A percentile compares a stretch with the other conserved stretches of the same genome.
These are phyloP conservation scores for Xenopus petersii DNA, from an alignment of 2,797 vertebrate species.

Conservation along the genomic window DNA sequence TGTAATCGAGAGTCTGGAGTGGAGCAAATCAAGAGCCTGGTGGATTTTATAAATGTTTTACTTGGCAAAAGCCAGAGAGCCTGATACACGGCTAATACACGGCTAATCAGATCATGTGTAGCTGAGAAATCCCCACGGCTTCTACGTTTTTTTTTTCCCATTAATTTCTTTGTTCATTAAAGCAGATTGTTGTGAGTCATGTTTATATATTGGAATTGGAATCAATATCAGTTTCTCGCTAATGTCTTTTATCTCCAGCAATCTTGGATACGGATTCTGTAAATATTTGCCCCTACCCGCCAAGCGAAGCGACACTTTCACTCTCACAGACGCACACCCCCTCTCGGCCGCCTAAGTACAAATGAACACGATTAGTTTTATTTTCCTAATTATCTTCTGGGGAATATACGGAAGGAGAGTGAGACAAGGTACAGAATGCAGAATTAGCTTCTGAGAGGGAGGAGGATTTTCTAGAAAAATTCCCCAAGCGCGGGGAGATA, in stretches of 20 bases:
- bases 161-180: not conserved
- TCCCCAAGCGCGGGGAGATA: not conserved
- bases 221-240: not conserved
- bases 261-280: not conserved
- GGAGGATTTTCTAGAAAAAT: not conserved
- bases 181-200: not conserved
- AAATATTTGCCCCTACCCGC: not conserved
- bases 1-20: conserved; percentile 2
- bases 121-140: not conserved
- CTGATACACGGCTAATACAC: not conserved
- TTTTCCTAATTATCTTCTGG: not conserved
- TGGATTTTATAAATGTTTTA: not conserved
- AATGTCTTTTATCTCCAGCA: not conserved
- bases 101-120: not conserved
- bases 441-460: not conserved
- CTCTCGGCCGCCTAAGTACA: not conserved
- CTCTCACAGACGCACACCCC: not conserved
- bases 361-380: not conserved
- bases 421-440: not conserved
- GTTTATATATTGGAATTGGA: not conserved
- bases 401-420: not conserved
- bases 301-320: not conserved
- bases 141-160: not conserved
- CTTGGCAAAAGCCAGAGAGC: not conserved
- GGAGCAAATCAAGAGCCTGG: not conserved